Evolutionary conservation across 2,797 vertebrate genomes (phyloP).

Genomic region (Characodon lateralis): DNA sequence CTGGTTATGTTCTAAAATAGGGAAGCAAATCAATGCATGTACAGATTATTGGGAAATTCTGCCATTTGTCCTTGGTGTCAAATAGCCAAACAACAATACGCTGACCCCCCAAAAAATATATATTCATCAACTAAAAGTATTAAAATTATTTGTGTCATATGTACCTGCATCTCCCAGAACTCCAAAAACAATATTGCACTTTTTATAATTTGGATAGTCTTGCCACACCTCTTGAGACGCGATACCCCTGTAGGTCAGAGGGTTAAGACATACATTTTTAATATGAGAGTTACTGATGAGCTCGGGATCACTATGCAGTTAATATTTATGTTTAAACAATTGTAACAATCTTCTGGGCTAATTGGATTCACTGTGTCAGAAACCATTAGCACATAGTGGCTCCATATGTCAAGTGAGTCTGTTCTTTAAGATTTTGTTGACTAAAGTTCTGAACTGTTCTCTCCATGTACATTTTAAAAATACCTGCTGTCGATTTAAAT

Average conservation of each 20-base stretch:
- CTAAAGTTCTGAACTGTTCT: not conserved
- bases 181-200: not conserved
- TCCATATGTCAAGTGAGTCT: not conserved
- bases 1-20: not conserved
- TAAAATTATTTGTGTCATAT: not conserved
- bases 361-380: not conserved
- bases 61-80: not conserved
- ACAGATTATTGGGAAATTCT: not conserved
- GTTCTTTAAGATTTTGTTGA: not conserved
- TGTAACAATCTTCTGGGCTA: not conserved
- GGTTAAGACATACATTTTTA: not conserved
- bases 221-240: not conserved
- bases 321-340: not conserved
- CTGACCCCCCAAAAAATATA: not conserved
- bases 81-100: not conserved
- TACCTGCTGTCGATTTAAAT: not conserved
- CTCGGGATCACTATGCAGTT: not conserved
- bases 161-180: not conserved
- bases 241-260: not conserved
- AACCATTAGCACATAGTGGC: not conserved
- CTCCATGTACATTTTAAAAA: not conserved
- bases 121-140: not conserved
- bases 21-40: not conserved
- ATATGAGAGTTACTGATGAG: not conserved
- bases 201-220: not conserved